Evolutionary conservation across 2,797 vertebrate genomes (phyloP), one percentile per base, ranked within the genome.

Genomic region (Artibeus lituratus): DNA sequence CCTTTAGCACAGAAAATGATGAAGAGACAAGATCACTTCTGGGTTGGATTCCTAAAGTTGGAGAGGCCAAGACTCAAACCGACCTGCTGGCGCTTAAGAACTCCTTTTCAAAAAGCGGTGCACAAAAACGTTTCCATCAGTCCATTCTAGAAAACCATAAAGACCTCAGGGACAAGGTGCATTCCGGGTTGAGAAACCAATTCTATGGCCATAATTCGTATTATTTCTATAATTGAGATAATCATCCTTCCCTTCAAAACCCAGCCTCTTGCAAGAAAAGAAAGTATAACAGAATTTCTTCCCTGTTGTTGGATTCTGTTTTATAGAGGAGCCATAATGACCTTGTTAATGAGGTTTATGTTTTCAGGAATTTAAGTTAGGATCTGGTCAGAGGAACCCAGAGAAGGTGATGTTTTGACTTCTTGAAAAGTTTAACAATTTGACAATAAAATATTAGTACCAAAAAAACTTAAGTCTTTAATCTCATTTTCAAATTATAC

Each of bases 131-230:
- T 26, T 98, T 99, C 91, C 98, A 97, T 87, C 97, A 96, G 93
- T 98, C 98, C 1, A 1, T 98, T 95, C 95, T 95, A 42, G 90
- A 59, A 65, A 96, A 98, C 42, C 88, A 93, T 24, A 98, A 98
- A 85, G 98, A 99, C 96, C 98, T 99, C 93, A 98, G 98, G 87
- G 98, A 99, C 90, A 99, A 98, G 18, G 81, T 97, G 9, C 82
- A 88, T 93, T 97, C 95, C 1, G 99, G 98, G 53, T 99, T 91
- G 96, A 99, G 97, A 96, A 98, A 99, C 22, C 95, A 97, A 62
- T 99, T 99, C 97, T 98, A 96, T 78, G 98, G 99, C 65, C 97
- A 99, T 57, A 98, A 99, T 97, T 98, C 94, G 86, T 98, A 98
- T 98, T 98, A 98, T 98, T 99, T 99, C 80, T 99, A 98, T 94